phyloP scores from a whole-genome alignment of 2,888 invertebrate species.

The Dynastes maya region DNA sequence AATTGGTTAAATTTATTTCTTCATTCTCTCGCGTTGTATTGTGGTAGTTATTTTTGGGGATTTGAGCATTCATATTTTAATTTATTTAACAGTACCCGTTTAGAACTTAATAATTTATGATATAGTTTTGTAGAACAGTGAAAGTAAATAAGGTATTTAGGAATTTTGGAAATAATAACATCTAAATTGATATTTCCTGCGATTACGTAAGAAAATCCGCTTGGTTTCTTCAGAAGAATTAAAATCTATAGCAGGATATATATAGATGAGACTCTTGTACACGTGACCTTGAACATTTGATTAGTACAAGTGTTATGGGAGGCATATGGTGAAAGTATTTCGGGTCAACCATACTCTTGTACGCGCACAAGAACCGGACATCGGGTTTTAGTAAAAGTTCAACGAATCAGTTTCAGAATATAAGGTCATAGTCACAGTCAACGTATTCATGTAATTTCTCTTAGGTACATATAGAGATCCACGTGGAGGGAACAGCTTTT shows the following conservation, averaged over 20 bases:
- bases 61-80: neutral
- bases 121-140: no score
- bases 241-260: no score
- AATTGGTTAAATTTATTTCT: slow-evolving; percentile 40
- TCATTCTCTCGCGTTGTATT: neutral
- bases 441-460: slow-evolving; percentile 21
- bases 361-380: slow-evolving; percentile 41
- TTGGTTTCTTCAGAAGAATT: neutral
- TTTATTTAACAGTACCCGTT: no score
- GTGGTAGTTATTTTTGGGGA: slow-evolving; percentile 1
- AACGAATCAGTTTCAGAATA: slow-evolving; percentile 47
- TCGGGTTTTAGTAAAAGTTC: slow-evolving; percentile 46
- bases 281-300: slow-evolving; percentile 44
- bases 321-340: slow-evolving; percentile 51
- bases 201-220: neutral
- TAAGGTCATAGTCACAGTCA: slow-evolving; percentile 38
- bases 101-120: no score
- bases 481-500: neutral
- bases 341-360: slow-evolving; percentile 46
- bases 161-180: no score
- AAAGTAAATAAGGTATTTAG: no score
- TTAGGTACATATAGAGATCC: slow-evolving; percentile 9
- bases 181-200: neutral
- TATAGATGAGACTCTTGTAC: neutral
- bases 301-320: slow-evolving; percentile 20